Percentiles rank a stretch among this genome's conserved stretches.
Evolutionary conservation across 2,113 vertebrate species (phyloP).

Genomic region (Cyphomyrus discorhynchus): DNA sequence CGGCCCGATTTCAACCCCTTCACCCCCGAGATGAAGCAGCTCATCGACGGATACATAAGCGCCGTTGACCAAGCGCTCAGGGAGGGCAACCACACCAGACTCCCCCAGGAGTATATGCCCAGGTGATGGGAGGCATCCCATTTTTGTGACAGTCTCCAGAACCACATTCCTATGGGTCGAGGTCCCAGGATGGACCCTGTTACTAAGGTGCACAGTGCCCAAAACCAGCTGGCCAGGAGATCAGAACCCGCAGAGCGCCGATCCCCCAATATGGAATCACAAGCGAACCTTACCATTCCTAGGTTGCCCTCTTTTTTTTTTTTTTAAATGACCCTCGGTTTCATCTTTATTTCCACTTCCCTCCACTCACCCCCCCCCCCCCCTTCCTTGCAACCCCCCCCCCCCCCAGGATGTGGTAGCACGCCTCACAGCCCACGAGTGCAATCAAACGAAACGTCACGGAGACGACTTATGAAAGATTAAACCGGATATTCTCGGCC

Average conservation of each 20-base stretch:
- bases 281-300: background rate
- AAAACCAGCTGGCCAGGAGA: background rate
- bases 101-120: constrained; percentile 74
- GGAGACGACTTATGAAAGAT: constrained; percentile 18
- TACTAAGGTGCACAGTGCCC: background rate
- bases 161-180: background rate
- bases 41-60: constrained; percentile 72
- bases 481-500: constrained; percentile 6
- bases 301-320: background rate
- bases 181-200: background rate
- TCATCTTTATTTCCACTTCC: background rate
- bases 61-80: constrained; percentile 72
- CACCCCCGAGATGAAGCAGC: constrained; percentile 71
- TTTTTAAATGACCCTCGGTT: background rate
- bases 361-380: background rate
- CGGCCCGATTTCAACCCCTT: constrained; percentile 69
- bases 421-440: background rate
- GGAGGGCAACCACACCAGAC: constrained; percentile 64
- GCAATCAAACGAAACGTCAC: constrained; percentile 5
- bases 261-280: background rate
- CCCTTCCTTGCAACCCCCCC: too few relatives aligned
- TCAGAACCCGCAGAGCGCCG: background rate
- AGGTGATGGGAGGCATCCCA: constrained; percentile 59
- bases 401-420: background rate
- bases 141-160: background rate